Evolutionary conservation across 2,113 vertebrate genomes (phyloP), one percentile per base, ranked within the genome.

Genomic region (Notarius lentiginosus): DNA sequence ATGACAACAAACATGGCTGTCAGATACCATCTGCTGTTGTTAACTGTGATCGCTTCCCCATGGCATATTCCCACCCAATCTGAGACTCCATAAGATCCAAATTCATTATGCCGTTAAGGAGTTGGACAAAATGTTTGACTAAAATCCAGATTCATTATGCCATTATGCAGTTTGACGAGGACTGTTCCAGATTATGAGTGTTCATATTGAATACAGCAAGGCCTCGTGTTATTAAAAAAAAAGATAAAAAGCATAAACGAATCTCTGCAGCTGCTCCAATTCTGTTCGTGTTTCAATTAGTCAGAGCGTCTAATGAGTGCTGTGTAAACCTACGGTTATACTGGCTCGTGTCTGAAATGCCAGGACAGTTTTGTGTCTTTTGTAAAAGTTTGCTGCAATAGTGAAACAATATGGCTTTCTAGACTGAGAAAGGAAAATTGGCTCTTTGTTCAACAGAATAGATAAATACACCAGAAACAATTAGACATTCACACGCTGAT

Each of bases 11-110:
- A 81, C 53, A 60, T 81, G 53, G 30, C 76, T 75, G 79, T 63
- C 79, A 87, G 47, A 76, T 83, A 53, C 68, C 79, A 76, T 83
- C 79, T 82, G 79, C 24, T 86, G 84, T 82, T 51, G 68, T 87
- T 87, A 83, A 65, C 56, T 76, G 51, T 56, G 76, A 86, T 70
- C 51, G 63, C 5, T 70, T 86, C 51, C 20, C 49, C 51, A 49
- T 66, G 49, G 73, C 75, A 68, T 41, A 79, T 79, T 80, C 84
- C n/a, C 63, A 79, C 30, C 51, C 84, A 65, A 51, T 79, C 60
- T 79, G 73, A 85, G 34, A 53, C 60, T 55, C n/a, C 9, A 24
- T 60, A 70, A 75, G 30, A 27, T 63, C 41, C 68, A 63, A 56
- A 68, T 87, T 75, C 55, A 75, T 61, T 63, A 72, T 58, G 49